Evolutionary conservation across 2,113 vertebrate species (phyloP).

Genomic region (Salvator merianae): DNA sequence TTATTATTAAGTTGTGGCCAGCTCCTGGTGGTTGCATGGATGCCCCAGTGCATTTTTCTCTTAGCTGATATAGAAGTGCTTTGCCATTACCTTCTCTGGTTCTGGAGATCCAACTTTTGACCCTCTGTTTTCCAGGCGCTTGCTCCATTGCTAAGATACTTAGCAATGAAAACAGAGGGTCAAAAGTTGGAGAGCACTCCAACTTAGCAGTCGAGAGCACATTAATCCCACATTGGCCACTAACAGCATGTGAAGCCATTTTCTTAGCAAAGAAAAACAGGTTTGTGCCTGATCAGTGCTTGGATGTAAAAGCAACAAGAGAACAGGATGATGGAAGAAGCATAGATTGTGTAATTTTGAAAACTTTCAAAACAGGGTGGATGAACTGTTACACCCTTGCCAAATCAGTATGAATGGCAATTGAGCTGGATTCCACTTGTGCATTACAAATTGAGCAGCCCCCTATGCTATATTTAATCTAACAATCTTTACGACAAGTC

Average conservation of each 20-base stretch:
- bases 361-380: not conserved
- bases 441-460: not conserved
- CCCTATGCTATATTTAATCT: not conserved
- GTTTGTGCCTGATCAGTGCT: not conserved
- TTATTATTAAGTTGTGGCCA: too few species aligned
- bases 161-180: too few species aligned
- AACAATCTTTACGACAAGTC: not conserved
- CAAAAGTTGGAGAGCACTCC: too few species aligned
- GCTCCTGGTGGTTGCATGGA: too few species aligned
- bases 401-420: not conserved
- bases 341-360: not conserved
- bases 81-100: too few species aligned
- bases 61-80: too few species aligned
- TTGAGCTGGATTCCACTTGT: not conserved
- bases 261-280: not conserved
- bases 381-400: not conserved
- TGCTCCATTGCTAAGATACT: too few species aligned
- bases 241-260: not conserved
- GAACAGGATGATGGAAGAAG: not conserved
- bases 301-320: not conserved
- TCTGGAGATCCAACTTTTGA: too few species aligned
- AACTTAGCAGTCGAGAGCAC: too few species aligned
- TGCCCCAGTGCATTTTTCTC: too few species aligned
- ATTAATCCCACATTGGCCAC: too few species aligned
- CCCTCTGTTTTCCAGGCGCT: too few species aligned